Conservation (phyloP, 2,113 vertebrate species). For the Rhinopomastus cyanomelas region DNA sequence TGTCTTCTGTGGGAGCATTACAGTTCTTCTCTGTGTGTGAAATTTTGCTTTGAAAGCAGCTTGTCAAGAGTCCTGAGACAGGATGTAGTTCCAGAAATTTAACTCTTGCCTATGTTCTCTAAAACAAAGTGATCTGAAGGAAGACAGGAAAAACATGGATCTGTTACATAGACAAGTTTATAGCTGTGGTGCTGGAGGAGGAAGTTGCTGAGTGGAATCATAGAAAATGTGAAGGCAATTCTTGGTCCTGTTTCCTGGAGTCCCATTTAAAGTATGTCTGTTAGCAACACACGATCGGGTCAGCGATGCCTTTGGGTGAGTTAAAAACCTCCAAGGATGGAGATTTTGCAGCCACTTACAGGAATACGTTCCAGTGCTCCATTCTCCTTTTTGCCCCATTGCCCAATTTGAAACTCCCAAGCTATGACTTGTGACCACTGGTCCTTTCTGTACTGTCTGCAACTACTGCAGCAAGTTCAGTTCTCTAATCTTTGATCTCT, state of each 20-base stretch:
- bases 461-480: neutral
- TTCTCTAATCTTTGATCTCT: neutral
- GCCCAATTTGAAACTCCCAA: neutral
- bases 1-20: neutral
- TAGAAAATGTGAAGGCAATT: neutral
- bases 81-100: neutral
- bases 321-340: neutral
- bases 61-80: neutral
- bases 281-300: neutral
- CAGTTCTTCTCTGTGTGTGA: neutral
- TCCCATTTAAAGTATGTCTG: neutral
- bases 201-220: constrained; percentile 22
- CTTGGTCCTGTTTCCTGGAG: neutral
- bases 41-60: neutral
- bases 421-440: neutral
- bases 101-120: neutral
- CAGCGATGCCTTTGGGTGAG: neutral
- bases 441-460: neutral
- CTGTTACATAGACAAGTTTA: neutral
- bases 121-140: neutral
- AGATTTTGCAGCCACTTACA: neutral
- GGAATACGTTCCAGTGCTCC: neutral
- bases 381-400: neutral
- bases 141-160: neutral
- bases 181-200: neutral